Evolutionary conservation across 2,113 vertebrate species (phyloP), one percentile per base, ranked within the genome.

Genomic region (Camelus dromedarius): DNA sequence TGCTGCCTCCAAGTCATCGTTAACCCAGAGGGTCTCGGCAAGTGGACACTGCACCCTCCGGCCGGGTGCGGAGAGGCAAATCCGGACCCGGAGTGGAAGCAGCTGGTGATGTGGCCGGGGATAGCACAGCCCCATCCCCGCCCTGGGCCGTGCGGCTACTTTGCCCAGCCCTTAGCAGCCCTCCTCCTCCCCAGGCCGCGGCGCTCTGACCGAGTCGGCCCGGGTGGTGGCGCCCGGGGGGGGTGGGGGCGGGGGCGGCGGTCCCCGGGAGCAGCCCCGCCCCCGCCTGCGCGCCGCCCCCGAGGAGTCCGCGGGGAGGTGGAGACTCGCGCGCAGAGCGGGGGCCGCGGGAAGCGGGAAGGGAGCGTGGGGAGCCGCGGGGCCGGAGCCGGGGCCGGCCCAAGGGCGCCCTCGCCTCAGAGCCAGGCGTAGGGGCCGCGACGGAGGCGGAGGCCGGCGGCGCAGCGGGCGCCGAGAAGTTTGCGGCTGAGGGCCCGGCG

Each of bases 331-430:
- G 70, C 93, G 75, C 97, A 97, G 96, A 98, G 97, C 82, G 93
- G 98, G 97, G 69, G 97, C 97, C 28, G 97, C 98, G 91, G 90
- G 96, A 58, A 96, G 97, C 94, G 76, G 69, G 66, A 46, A 72
- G 92, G 97, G 97, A 56, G 73, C 22, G 84, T 62, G 93, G 82
- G 85, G 81, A 98, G 56, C 52, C 38, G 97, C 69, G 69, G 66
- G 56, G 96, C 97, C 69, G 69, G 62, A 52, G 96, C 97, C 93
- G 82, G 93, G 97, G 97, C 97, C 50, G 96, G 96, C n/a, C 96
- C 96, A 95, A 98, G 98, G 77, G 98, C 98, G 96, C 98, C 98
- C 32, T 98, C 94, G 93, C 80, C 80, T 79, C 80, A 28, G 35
- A 84, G 85, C 35, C 77, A 80, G 50, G 98, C 95, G 24, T 72